Percentiles rank a stretch among this genome's conserved stretches.
phyloP scores from a whole-genome alignment of 2,797 vertebrate genomes.

The Oryzias dopingdopingensis region DNA sequence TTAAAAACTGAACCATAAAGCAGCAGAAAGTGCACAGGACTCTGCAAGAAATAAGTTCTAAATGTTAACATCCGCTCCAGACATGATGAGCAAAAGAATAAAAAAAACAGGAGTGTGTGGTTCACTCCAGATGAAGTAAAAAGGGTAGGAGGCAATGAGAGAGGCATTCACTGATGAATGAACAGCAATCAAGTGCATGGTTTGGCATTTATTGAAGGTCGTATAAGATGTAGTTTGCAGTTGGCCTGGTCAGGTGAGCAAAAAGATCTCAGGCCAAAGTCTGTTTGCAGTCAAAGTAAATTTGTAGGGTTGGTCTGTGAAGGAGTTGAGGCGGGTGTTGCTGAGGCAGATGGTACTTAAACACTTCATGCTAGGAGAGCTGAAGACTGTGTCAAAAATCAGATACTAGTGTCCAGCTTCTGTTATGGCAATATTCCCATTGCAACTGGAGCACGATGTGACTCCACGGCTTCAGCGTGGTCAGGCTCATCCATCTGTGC shows the following conservation, averaged over 20 bases:
- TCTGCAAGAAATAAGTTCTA: not conserved
- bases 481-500: slow-evolving; percentile 41
- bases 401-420: slow-evolving; percentile 33
- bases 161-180: slow-evolving; percentile 11
- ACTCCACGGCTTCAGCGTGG: slow-evolving; percentile 34
- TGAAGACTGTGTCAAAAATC: slow-evolving; percentile 39
- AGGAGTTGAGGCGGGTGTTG: slow-evolving; percentile 8
- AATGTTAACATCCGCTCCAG: not conserved
- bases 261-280: slow-evolving; percentile 12
- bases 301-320: slow-evolving; percentile 29
- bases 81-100: not conserved
- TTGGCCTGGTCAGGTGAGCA: slow-evolving; percentile 27
- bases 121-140: slow-evolving; percentile 6
- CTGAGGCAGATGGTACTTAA: slow-evolving; percentile 59
- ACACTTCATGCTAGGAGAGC: slow-evolving; percentile 47
- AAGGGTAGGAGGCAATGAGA: not conserved
- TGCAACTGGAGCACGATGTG: slow-evolving; percentile 52
- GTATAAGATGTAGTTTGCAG: slow-evolving; percentile 4
- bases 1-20: not conserved
- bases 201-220: slow-evolving; percentile 35
- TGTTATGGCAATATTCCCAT: slow-evolving; percentile 27
- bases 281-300: slow-evolving; percentile 46
- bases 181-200: slow-evolving; percentile 29
- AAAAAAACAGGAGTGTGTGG: not conserved
- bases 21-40: not conserved